Evolutionary conservation across 2,113 vertebrate species (phyloP).

Genomic region (Pelusios castaneus): DNA sequence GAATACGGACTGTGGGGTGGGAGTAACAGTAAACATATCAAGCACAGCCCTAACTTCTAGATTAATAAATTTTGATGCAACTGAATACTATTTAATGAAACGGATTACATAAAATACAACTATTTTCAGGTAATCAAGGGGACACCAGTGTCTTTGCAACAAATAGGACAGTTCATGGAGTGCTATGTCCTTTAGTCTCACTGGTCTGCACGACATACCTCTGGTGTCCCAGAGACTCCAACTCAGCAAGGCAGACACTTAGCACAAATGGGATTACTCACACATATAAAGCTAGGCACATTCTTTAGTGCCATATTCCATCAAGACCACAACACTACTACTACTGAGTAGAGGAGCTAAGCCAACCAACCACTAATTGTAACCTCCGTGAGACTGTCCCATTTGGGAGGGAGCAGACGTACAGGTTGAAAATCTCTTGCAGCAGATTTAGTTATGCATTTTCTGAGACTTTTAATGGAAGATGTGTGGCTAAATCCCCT

Average conservation of each 20-base stretch:
- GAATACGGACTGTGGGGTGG: neutral
- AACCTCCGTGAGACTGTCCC: neutral
- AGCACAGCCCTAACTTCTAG: neutral
- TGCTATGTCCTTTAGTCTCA: neutral
- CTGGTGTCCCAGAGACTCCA: rapidly evolving
- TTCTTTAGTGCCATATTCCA: neutral
- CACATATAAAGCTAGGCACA: neutral
- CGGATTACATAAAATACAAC: neutral
- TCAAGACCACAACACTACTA: neutral
- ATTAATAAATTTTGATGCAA: too few species aligned
- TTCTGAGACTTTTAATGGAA: neutral
- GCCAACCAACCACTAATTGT: neutral
- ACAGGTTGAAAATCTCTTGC: neutral
- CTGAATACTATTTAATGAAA: neutral
- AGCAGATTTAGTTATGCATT: neutral
- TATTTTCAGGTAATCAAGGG: neutral
- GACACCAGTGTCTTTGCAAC: neutral
- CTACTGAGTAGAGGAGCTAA: neutral
- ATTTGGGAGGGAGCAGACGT: neutral
- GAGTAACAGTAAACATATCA: neutral
- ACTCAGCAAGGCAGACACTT: neutral
- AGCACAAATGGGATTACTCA: neutral
- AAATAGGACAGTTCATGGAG: rapidly evolving
- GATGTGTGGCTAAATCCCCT: neutral
- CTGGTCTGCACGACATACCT: neutral